These are phyloP conservation scores for Bedellia somnulentella DNA, from an alignment of 2,888 invertebrate genomes.

Conservation along the genomic window DNA sequence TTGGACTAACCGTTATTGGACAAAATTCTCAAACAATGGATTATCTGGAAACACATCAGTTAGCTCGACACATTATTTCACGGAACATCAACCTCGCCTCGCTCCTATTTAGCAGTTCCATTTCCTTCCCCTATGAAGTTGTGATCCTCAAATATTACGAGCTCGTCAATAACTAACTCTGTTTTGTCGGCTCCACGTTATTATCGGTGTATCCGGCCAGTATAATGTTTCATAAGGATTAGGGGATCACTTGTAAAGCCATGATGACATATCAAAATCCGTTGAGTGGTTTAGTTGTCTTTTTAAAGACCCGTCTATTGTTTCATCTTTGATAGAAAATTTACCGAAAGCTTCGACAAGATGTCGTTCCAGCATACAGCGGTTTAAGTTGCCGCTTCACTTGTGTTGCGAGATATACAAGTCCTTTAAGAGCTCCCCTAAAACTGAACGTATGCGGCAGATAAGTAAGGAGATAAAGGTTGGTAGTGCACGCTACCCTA, in stretches of 20 bases:
- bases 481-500: no score
- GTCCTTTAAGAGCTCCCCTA: no score
- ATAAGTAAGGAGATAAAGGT: constrained; percentile 4
- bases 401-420: no score
- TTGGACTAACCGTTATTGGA: no score
- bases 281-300: constrained; percentile 2
- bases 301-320: no score
- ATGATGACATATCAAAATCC: constrained; percentile 1
- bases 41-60: constrained; percentile 28
- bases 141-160: constrained; percentile 7
- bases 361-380: no score
- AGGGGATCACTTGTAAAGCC: constrained; percentile 1
- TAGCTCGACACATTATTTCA: constrained; percentile 31
- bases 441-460: constrained; percentile 2
- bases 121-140: constrained; percentile 24
- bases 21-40: constrained; percentile 39
- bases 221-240: constrained; percentile 4
- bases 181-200: constrained; percentile 9
- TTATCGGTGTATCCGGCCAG: constrained; percentile 4
- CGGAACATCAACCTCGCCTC: constrained; percentile 27
- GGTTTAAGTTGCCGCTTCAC: no score
- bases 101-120: constrained; percentile 39
- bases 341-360: no score
- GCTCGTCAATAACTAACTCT: constrained; percentile 21
- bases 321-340: no score